phyloP scores from a whole-genome alignment of 1,140 invertebrate genomes.

The Calliopsis andreniformis region DNA sequence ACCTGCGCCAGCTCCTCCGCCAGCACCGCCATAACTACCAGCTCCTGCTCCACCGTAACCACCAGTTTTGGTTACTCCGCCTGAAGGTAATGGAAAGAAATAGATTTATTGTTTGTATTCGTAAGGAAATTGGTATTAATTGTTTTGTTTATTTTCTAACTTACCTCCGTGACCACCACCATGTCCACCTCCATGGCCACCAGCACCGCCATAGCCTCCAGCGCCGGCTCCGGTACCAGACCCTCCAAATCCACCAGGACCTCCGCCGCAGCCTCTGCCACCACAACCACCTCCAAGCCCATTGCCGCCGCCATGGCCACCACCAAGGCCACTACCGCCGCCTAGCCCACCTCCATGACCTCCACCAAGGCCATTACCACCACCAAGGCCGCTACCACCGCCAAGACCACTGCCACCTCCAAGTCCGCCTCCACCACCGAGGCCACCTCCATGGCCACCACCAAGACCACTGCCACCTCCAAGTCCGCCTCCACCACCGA shows the following conservation, averaged over 20 bases:
- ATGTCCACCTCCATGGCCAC: slow-evolving; percentile 23
- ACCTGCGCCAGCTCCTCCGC: neutral
- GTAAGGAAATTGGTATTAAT: too few species aligned
- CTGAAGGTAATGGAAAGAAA: neutral
- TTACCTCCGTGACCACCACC: neutral
- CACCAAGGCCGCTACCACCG: neutral
- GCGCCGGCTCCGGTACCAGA: neutral
- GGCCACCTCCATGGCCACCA: slow-evolving; percentile 9
- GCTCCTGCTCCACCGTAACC: slow-evolving; percentile 3
- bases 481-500: neutral
- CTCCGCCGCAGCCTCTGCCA: neutral
- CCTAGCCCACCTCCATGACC: slow-evolving; percentile 23
- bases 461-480: slow-evolving; percentile 7
- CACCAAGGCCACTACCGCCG: neutral
- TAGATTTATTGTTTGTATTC: neutral
- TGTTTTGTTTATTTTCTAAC: too few species aligned
- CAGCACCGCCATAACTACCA: slow-evolving; percentile 3
- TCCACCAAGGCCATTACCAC: too few species aligned
- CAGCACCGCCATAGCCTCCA: slow-evolving; percentile 13
- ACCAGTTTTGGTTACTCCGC: neutral
- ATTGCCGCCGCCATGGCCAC: neutral
- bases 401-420: slow-evolving; percentile 9
- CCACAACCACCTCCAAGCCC: slow-evolving; percentile 22
- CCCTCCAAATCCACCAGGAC: slow-evolving; percentile 5
- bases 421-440: slow-evolving; percentile 18